Conservation (phyloP, 2,113 vertebrate genomes). For the Pandion haliaetus region DNA sequence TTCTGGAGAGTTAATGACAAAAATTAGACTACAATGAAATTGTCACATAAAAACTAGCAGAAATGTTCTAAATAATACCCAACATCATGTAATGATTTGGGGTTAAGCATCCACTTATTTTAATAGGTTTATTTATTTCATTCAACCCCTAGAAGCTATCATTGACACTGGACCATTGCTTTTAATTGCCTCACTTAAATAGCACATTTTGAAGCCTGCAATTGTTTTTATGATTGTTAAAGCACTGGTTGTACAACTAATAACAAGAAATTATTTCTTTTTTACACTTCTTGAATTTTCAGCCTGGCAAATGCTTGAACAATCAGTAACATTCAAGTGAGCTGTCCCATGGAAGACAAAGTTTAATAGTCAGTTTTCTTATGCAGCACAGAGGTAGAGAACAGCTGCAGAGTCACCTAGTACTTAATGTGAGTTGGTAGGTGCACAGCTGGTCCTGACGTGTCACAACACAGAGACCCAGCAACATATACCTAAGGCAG, state of each 20-base stretch:
- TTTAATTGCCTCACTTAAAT: conserved; percentile 57
- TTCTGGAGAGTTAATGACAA: conserved; percentile 47
- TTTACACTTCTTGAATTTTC: conserved; percentile 15
- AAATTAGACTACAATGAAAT: conserved; percentile 26
- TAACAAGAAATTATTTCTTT: neutral
- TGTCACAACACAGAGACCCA: neutral
- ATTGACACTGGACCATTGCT: conserved; percentile 13
- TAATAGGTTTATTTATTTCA: conserved; percentile 62
- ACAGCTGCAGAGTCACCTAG: neutral
- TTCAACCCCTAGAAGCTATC: neutral
- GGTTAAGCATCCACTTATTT: conserved; percentile 55
- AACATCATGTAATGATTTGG: conserved; percentile 23
- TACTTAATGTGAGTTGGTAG: neutral
- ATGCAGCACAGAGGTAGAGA: neutral
- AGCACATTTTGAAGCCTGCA: conserved; percentile 39
- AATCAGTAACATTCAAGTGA: neutral
- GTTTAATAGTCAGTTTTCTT: neutral
- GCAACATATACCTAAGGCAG: neutral
- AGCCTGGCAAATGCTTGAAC: neutral
- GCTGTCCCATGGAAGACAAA: neutral
- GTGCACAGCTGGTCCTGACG: neutral
- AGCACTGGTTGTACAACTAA: conserved; percentile 9
- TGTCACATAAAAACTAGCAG: neutral
- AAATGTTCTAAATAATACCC: conserved; percentile 12
- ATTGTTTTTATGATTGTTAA: conserved; percentile 13